phyloP scores from a whole-genome alignment of 2,888 invertebrate species.

The Aphidius colemani region DNA sequence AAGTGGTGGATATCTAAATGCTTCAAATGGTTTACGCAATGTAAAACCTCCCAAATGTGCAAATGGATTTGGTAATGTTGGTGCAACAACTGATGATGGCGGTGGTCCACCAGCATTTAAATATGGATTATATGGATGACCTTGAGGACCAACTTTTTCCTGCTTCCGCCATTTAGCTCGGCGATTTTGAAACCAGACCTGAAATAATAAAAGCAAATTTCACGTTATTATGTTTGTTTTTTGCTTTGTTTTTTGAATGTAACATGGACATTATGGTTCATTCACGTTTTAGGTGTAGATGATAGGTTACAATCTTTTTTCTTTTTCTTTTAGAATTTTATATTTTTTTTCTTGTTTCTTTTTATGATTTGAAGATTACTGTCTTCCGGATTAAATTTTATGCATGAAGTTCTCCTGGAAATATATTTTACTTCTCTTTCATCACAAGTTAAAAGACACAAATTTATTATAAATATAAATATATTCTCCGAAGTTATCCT shows the following conservation, averaged over 20 bases:
- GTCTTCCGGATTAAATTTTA: too few species aligned
- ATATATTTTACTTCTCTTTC: too few species aligned
- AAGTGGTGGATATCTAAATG: constrained; percentile 73
- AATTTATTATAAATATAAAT: too few species aligned
- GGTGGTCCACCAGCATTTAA: constrained; percentile 70
- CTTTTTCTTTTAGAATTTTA: background rate
- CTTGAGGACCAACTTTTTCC: constrained; percentile 90
- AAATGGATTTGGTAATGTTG: constrained; percentile 80
- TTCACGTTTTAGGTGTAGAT: background rate
- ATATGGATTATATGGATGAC: constrained; percentile 88
- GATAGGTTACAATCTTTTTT: background rate
- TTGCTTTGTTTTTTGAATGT: background rate
- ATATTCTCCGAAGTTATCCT: too few species aligned
- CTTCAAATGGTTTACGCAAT: constrained; percentile 67
- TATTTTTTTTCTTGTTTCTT: too few species aligned
- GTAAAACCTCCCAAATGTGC: constrained; percentile 73
- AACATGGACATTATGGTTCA: background rate
- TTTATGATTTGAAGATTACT: too few species aligned
- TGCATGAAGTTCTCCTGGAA: too few species aligned
- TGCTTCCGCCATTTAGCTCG: constrained; percentile 93
- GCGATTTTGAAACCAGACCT: constrained; percentile 95
- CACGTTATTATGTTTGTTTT: constrained; percentile 1
- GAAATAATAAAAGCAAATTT: constrained; percentile 55
- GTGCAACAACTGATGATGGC: constrained; percentile 68
- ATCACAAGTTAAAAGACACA: too few species aligned